Conservation (phyloP, 2,888 invertebrate genomes). For the Epistrophe grossulariae region DNA sequence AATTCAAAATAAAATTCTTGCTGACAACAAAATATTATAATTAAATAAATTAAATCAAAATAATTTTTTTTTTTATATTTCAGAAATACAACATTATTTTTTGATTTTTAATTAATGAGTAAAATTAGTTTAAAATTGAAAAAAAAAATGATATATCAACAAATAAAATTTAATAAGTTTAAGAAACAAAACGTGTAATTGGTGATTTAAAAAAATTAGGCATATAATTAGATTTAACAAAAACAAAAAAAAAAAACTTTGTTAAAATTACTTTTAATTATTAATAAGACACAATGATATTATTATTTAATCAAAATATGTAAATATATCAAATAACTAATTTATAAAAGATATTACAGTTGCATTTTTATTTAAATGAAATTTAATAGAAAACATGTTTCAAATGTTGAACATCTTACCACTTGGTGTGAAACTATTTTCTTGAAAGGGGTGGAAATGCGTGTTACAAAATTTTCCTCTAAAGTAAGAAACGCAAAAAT, state of each 20-base stretch:
- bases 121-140: not conserved
- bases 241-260: conserved; percentile 17
- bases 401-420: too few relatives aligned
- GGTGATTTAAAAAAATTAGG: conserved; percentile 61
- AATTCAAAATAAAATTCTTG: not conserved
- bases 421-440: too few relatives aligned
- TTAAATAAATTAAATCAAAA: not conserved
- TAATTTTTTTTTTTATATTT: too few relatives aligned
- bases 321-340: conserved; percentile 62
- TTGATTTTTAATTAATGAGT: not conserved
- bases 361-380: conserved; percentile 1
- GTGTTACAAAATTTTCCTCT: too few relatives aligned
- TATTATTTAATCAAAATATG: conserved; percentile 57
- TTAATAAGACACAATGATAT: conserved; percentile 53
- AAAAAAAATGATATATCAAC: conserved; percentile 17
- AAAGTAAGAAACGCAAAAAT: too few relatives aligned
- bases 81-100: not conserved
- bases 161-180: conserved; percentile 25
- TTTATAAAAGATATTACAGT: conserved; percentile 48
- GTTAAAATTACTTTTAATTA: conserved; percentile 51
- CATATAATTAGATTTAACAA: conserved; percentile 61
- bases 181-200: conserved; percentile 41
- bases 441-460: too few relatives aligned
- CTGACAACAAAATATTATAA: not conserved
- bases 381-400: too few relatives aligned